A percentile compares a stretch with the other conserved stretches of the same genome.
Conservation (phyloP, 2,113 vertebrate genomes). For the Festucalex cinctus region DNA sequence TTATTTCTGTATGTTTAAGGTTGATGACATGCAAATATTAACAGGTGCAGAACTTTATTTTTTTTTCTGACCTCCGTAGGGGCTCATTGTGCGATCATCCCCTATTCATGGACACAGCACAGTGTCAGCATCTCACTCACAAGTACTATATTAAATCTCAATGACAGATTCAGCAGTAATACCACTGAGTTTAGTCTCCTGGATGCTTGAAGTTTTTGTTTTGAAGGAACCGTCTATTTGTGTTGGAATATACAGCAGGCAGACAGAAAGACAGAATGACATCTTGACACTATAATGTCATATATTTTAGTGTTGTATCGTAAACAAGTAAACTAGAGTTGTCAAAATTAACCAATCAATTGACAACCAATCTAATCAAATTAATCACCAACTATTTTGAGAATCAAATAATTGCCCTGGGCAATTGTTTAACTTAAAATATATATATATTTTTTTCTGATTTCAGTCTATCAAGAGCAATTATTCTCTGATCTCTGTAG, state of each 20-base stretch:
- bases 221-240: neutral
- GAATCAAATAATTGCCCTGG: too few species aligned
- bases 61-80: neutral
- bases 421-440: too few species aligned
- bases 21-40: neutral
- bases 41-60: neutral
- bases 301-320: too few species aligned
- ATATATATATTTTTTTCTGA: too few species aligned
- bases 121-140: slow-evolving; percentile 34
- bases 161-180: slow-evolving; percentile 10
- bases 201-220: slow-evolving; percentile 2
- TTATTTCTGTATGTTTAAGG: neutral
- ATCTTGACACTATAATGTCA: too few species aligned
- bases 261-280: too few species aligned
- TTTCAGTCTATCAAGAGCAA: too few species aligned
- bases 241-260: neutral
- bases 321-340: too few species aligned
- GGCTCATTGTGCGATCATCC: neutral
- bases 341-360: too few species aligned
- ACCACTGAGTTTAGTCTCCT: slow-evolving; percentile 29
- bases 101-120: slow-evolving; percentile 45
- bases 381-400: too few species aligned
- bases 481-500: too few species aligned
- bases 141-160: slow-evolving; percentile 28
- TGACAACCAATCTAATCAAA: too few species aligned